phyloP scores from a whole-genome alignment of 2,797 vertebrate species.

The Phataginus tricuspis region DNA sequence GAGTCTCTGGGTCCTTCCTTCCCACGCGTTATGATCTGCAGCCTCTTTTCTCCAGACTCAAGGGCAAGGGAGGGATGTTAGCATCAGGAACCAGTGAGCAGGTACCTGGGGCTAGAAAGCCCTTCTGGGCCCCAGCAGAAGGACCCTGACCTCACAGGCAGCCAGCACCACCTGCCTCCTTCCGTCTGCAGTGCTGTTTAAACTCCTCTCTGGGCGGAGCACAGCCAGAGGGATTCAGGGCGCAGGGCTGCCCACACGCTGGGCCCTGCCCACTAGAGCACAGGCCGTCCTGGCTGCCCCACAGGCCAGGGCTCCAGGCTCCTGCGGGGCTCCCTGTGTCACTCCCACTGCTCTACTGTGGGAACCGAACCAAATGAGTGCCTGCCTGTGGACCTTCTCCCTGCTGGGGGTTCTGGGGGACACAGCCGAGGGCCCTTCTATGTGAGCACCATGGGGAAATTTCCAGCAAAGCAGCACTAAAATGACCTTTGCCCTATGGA shows the following conservation, averaged over 20 bases:
- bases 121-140: neutral
- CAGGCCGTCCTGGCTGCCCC: neutral
- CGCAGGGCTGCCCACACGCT: fast-evolving
- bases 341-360: neutral
- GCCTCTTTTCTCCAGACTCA: neutral
- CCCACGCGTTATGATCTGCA: neutral
- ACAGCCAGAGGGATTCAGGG: neutral
- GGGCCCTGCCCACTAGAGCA: neutral
- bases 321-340: neutral
- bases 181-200: neutral
- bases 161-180: fast-evolving
- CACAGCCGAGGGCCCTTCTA: neutral
- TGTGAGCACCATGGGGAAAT: neutral
- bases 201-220: neutral
- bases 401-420: too few relatives aligned
- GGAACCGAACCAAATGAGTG: neutral
- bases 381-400: neutral
- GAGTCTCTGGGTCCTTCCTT: neutral
- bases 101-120: too few relatives aligned
- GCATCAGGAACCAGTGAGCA: neutral
- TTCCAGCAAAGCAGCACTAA: neutral
- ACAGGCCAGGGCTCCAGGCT: neutral
- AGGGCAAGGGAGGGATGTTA: neutral
- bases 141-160: neutral
- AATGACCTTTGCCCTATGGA: neutral